Base-by-base conservation (phyloP, 1,140 invertebrate genomes). In the Oreohelix idahoensis region DNA sequence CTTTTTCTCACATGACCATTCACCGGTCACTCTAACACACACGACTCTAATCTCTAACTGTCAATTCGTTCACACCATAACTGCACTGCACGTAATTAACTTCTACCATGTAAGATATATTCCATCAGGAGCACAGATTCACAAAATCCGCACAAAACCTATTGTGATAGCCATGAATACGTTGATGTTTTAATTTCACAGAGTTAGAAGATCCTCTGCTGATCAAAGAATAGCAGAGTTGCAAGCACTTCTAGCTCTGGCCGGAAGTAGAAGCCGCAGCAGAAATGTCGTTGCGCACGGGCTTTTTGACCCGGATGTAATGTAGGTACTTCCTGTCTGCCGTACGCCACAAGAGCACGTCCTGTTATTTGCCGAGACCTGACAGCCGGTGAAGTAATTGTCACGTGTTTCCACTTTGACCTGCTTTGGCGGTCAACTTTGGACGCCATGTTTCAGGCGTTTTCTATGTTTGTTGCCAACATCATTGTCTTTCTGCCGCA, bases 171-270 rank as follows among this genome's bases (percentile, higher is more conserved):
- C n/a, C n/a, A n/a, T n/a, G n/a, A n/a, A n/a, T n/a, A n/a, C n/a
- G 8, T 13, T 23, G 23, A 58, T 58, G 13, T 58, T 58, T 58
- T 58, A 8, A 15, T 58, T 81, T 73, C 74, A 23, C 86, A 88
- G 88, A 88, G 69, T 84, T 39, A 89, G 87, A 76, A 80, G 88
- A 70, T 87, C 88, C 10, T 87, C 87, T 53, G 88, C 88, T 23
- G 89, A 90, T 82, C 88, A 89, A 84, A 81, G 89, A 80, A 88
- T 90, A 38, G 87, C 88, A 35, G 89, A 90, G 71, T 81, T 90
- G 32, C 85, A 88, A 83, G 89, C 89, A 51, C 84, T 88, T 70
- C 85, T 88, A 35, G 89, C 89, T 35, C 73, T 90, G 74, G 79
- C 86, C 69, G 82, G 81, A 76, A 79, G 79, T 49, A 70, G 84